Evolutionary conservation across 2,888 invertebrate genomes (phyloP), one percentile per base, ranked within the genome.

Genomic region (Trilocha varians): DNA sequence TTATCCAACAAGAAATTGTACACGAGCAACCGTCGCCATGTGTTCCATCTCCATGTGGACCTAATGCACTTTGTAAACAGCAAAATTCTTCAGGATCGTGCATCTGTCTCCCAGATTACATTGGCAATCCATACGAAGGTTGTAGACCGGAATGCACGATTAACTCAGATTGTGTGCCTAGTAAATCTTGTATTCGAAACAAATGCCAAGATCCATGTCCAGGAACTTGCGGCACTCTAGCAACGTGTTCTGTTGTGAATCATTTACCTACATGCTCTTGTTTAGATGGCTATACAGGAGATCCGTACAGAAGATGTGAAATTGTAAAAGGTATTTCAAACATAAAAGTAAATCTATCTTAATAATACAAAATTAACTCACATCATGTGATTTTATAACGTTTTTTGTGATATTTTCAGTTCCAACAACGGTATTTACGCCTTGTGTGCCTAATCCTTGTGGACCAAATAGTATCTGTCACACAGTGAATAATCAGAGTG

Each of bases 201-300:
- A 92, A 91, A 75, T 94, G 94, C 65, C 85, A 87, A 60, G 91
- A 94, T 70, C 94, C 94, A 17, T 94, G 94, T 55, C 91, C 92
- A 6, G 93, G 93, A 45, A 90, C 90, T 11, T 94, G 94, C 65
- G 93, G 91, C 4, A 87, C 88, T 47, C 88, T 91, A 60, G 91
- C 93, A 5, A 79, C 89, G 14, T 94, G 94, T 65, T 87, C 87
- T 55, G 92, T 92, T 25, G 87, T 91, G 8, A 91, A 91, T 52
- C 91, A 93, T 75, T 67, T 93, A 57, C 90, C 91, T 34, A 78
- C 88, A 38, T 91, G 93, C 65, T 88, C 87, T 36, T 94, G 94
- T 64, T 70, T 87, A 9, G 67, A 75, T 45, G 91, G 91, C 35
- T 93, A 89, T 62, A 88, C 89, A 17, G 94, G 94, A 35, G 92